Conservation (phyloP, 2,113 vertebrate species). For the Ciconia maguari region DNA sequence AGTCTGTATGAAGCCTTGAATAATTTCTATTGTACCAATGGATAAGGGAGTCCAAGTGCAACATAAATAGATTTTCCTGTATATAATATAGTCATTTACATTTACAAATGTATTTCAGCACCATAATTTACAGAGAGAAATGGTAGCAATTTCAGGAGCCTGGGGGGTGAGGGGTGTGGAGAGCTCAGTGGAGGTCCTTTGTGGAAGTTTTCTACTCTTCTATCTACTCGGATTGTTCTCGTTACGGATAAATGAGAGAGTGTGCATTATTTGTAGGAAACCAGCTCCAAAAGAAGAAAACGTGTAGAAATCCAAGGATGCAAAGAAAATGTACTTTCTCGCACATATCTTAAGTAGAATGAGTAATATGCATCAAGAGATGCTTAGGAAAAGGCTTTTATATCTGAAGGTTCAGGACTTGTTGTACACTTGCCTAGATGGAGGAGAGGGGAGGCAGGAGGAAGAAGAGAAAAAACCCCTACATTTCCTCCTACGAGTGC, state of each 20-base stretch:
- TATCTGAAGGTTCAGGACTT: slow-evolving; percentile 50
- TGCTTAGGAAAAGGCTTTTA: slow-evolving; percentile 54
- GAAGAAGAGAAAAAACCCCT: neutral
- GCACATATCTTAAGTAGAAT: slow-evolving; percentile 37
- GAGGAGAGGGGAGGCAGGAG: neutral
- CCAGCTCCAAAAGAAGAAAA: slow-evolving; percentile 26
- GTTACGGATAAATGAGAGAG: neutral
- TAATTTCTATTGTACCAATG: neutral
- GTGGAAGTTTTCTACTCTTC: slow-evolving; percentile 1
- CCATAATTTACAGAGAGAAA: slow-evolving; percentile 59
- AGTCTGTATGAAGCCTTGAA: neutral
- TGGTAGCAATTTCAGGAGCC: slow-evolving; percentile 54
- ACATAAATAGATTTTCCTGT: slow-evolving; percentile 20
- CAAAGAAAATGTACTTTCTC: slow-evolving; percentile 49
- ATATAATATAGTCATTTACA: slow-evolving; percentile 46
- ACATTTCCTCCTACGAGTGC: neutral
- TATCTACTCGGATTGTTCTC: neutral
- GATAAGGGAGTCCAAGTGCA: neutral
- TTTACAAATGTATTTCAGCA: slow-evolving; percentile 46
- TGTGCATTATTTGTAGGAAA: slow-evolving; percentile 12
- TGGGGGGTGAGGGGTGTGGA: neutral
- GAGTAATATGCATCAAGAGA: slow-evolving; percentile 53
- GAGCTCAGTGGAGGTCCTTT: slow-evolving; percentile 27
- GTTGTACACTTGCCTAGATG: neutral
- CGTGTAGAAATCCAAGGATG: slow-evolving; percentile 19